phyloP scores from a whole-genome alignment of 2,113 vertebrate species.

The Strix uralensis region DNA sequence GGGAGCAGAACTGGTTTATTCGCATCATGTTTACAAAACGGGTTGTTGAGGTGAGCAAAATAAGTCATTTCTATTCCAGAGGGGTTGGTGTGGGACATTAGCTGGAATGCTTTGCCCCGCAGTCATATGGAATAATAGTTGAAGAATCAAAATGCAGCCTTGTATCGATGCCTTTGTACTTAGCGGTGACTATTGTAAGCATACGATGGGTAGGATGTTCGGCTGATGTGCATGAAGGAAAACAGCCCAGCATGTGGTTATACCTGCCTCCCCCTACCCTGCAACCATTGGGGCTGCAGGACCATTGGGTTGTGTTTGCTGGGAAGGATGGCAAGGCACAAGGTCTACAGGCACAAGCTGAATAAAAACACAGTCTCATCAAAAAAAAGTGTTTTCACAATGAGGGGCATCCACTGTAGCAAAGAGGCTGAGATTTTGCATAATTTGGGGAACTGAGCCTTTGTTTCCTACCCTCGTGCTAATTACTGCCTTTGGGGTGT shows the following conservation, averaged over 20 bases:
- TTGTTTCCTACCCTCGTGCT: not conserved
- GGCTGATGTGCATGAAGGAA: not conserved
- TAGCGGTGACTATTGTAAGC: rapidly evolving
- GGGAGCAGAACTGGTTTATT: not conserved
- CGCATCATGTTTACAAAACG: not conserved
- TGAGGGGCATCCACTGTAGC: not conserved
- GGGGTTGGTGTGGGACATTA: not conserved
- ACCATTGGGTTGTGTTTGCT: not conserved
- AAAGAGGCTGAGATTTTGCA: slow-evolving; percentile 13
- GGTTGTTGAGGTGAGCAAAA: not conserved
- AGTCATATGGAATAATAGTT: not conserved
- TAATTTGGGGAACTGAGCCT: slow-evolving; percentile 41
- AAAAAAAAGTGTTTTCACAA: not conserved
- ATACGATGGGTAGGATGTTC: not conserved
- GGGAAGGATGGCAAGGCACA: not conserved
- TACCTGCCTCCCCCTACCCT: not conserved
- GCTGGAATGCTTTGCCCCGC: not conserved
- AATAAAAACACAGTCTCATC: not conserved
- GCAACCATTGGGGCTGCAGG: rapidly evolving
- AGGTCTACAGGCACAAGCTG: not conserved
- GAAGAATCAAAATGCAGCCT: not conserved
- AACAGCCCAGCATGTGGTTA: not conserved
- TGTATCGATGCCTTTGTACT: not conserved
- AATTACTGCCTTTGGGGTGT: slow-evolving; percentile 1
- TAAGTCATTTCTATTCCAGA: not conserved